Conservation (phyloP, 1,140 invertebrate species). For the Drosophila sturtevanti region DNA sequence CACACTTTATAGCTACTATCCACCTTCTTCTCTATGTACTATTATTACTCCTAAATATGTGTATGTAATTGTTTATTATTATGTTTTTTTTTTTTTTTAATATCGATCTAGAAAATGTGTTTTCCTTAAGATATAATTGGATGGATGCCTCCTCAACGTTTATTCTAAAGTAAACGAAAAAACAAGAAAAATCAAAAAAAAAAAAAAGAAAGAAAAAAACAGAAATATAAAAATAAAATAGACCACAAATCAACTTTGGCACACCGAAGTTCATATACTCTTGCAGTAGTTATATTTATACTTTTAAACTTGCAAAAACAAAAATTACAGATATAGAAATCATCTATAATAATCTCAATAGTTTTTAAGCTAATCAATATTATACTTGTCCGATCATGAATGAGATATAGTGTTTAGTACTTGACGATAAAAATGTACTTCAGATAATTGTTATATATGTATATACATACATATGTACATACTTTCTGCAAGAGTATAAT, state of each 20-base stretch:
- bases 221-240: conserved; percentile 33
- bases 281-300: too few relatives aligned
- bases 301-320: too few relatives aligned
- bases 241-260: background rate
- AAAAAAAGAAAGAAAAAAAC: conserved; percentile 22
- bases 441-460: background rate
- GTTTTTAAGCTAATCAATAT: background rate
- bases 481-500: background rate
- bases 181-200: conserved; percentile 28
- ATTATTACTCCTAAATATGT: conserved; percentile 50
- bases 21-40: conserved; percentile 28
- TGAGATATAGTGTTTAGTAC: too few relatives aligned
- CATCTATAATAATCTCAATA: too few relatives aligned
- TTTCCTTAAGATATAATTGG: conserved; percentile 58
- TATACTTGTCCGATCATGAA: background rate
- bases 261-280: conserved; percentile 7
- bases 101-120: conserved; percentile 73
- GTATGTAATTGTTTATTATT: conserved; percentile 66
- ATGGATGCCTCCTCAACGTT: conserved; percentile 50
- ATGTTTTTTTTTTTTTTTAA: conserved; percentile 68
- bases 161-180: conserved; percentile 58
- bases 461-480: too few relatives aligned
- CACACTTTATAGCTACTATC: background rate
- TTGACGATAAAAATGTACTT: too few relatives aligned
- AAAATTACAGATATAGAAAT: background rate